Conservation (phyloP, 2,797 vertebrate species). For the Rhadinocentrus ornatus region DNA sequence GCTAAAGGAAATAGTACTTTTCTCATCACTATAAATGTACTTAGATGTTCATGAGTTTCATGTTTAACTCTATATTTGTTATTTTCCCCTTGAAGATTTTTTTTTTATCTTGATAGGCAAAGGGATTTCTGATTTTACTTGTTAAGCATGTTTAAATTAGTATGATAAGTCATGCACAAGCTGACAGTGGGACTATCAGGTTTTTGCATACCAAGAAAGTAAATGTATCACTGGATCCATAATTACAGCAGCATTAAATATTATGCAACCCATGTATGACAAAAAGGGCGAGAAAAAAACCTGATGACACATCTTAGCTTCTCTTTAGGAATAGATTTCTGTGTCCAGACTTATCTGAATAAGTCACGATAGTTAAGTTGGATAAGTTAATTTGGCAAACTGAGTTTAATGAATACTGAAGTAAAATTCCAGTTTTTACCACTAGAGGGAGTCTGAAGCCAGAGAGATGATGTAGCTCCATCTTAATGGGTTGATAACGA, state of each 20-base stretch:
- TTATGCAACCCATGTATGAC: neutral
- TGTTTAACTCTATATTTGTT: neutral
- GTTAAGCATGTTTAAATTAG: neutral
- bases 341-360: constrained; percentile 6
- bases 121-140: neutral
- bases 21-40: neutral
- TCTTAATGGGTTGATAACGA: constrained; percentile 46
- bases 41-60: neutral
- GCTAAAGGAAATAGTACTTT: neutral
- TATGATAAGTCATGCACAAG: neutral
- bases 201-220: neutral
- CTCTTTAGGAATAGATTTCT: neutral
- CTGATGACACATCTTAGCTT: neutral
- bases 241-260: neutral
- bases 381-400: neutral
- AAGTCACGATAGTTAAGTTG: neutral
- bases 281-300: neutral
- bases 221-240: neutral
- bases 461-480: constrained; percentile 25
- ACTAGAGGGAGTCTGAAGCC: constrained; percentile 65
- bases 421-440: constrained; percentile 31
- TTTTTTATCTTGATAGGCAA: neutral
- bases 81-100: neutral
- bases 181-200: neutral
- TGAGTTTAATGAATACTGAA: neutral